Percentiles rank a stretch among this genome's conserved stretches.
Conservation (phyloP, 2,797 vertebrate species). For the Phoxinus dragarum region DNA sequence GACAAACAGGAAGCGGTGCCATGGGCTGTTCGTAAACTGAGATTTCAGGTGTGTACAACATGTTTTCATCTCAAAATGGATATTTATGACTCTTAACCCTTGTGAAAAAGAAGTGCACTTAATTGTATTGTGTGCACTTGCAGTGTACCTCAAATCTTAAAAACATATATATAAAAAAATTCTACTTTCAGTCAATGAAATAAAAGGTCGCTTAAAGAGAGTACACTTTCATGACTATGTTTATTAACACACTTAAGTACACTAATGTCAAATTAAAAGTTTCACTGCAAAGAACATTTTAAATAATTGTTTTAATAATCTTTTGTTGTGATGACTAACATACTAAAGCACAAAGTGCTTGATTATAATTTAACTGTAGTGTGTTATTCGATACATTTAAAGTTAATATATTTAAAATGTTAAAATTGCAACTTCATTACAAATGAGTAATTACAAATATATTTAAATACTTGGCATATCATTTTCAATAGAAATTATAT, state of each 20-base stretch:
- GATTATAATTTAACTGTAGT: neutral
- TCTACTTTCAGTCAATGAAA: neutral
- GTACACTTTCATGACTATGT: neutral
- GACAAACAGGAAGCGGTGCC: neutral
- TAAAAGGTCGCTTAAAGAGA: neutral
- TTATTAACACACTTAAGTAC: slow-evolving; percentile 14
- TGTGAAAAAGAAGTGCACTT: slow-evolving; percentile 45
- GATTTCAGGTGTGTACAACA: slow-evolving; percentile 2
- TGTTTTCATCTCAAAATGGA: slow-evolving; percentile 2
- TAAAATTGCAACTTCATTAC: neutral
- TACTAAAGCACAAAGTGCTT: neutral
- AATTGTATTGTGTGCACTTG: neutral
- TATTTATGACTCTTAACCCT: slow-evolving; percentile 23
- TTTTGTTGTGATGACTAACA: neutral
- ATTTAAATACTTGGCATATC: neutral
- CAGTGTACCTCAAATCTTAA: neutral
- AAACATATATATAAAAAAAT: neutral
- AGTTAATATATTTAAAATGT: too few relatives aligned
- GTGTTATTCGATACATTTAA: neutral
- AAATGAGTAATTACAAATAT: neutral
- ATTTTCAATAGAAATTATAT: neutral
- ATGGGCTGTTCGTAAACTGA: neutral
- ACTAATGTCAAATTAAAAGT: neutral
- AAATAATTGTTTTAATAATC: neutral
- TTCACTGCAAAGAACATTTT: neutral